Evolutionary conservation across 2,113 vertebrate genomes (phyloP), one percentile per base, ranked within the genome.

Genomic region (Epinephelus cyanopodus): DNA sequence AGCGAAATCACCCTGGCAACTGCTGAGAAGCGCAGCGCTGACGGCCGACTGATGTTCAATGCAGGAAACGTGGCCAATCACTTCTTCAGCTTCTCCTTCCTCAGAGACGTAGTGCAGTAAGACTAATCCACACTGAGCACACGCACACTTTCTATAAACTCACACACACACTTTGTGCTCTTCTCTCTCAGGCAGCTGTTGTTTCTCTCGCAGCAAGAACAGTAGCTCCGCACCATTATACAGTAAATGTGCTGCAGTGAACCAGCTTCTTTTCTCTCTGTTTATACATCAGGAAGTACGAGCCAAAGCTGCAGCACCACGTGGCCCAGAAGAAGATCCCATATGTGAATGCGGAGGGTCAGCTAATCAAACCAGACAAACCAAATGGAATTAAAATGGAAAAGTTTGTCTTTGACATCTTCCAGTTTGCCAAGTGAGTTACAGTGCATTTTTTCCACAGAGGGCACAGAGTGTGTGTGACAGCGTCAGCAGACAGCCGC

Each of bases 371-470:
- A 77, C 98, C 98, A 0, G 97, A 99, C 86, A 99, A 99, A 89
- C 98, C 98, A 50, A 99, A 99, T 0, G 98, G 98, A 54, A 98
- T 99, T 85, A 99, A 99, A 93, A 99, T 99, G 98, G 98, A 99
- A 88, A 99, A 99, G 85, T 99, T 99, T 2, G 98, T 99, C 84
- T 99, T 99, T 2, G 98, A 99, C 94, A 98, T 99, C 95, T 99
- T 99, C 94, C 98, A 97, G 94, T 99, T 99, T 90, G 96, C 98
- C 84, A 98, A 97, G 98, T 99, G 96, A 74, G 98, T 93, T 60
- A 45, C 52, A 17, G 79, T 64, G 25, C 6, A 2, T 68, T 86
- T 66, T 79, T 85, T 75, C 71, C 53, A 60, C 12, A 56, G 58
- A 52, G 74, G 74, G 56, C 56, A 57, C 23, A 65, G 65, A 53